Base-by-base conservation (phyloP, 1,140 invertebrate species). In the Diabrotica undecimpunctata region DNA sequence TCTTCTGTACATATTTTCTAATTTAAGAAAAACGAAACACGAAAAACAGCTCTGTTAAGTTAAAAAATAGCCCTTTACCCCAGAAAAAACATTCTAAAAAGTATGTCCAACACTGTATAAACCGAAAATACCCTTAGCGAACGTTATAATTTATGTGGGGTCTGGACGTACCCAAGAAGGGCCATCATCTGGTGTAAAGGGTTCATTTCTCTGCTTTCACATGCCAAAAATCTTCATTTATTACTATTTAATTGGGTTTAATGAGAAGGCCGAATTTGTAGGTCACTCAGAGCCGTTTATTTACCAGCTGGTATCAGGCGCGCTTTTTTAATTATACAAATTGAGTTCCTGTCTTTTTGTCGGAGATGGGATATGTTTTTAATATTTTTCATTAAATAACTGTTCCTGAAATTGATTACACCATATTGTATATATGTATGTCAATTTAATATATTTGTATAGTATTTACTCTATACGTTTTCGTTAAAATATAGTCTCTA, bases 221-320 rank as follows among this genome's bases (percentile, higher is more conserved):
- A 25, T 25, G 25, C 25, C 25, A 25, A 54, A 54, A 62, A 37
- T 50, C 60, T 50, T 63, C 66, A 64, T 69, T 69, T 66, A 69
- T 69, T 62, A 56, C 53, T 52, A 59, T 66, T 69, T 69, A 69
- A 69, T 69, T 62, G 60, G 58, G 64, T 62, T 69, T 62, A 69
- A 69, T 69, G 66, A 59, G 25, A 59, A 52, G 35, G n/a, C 50
- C 11, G 12, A 51, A 50, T 54, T 52, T 62, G 46, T 62, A 38
- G 60, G 50, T 62, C 52, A 62, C 46, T 51, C 35, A 11, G 46
- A 59, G 46, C 35, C 46, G 25, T 59, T 59, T 59, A 59, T 59
- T 25, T 41, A 41, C 57, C 57, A 59, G 36, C 57, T 59, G 57
- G 39, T 59, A 39, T 39, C 39, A 46, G 57, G 37, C 36, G 57